Evolutionary conservation across 2,888 invertebrate genomes (phyloP).

Genomic region (Cabera pusaria): DNA sequence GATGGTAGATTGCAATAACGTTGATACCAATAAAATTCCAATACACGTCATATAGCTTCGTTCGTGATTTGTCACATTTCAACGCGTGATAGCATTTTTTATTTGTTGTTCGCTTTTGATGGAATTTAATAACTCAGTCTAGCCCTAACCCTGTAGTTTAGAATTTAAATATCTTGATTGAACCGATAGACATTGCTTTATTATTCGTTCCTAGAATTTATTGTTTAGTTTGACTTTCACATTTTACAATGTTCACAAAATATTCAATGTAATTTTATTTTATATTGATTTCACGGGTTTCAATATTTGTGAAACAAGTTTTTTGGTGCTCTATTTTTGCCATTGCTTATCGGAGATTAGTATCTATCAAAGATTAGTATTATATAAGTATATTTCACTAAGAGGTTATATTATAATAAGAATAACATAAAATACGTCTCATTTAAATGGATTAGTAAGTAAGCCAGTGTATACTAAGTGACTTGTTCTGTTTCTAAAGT

Average conservation of each 20-base stretch:
- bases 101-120: slow-evolving; percentile 31
- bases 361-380: too few relatives aligned
- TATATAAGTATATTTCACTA: too few relatives aligned
- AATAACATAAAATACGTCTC: too few relatives aligned
- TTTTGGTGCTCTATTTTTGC: too few relatives aligned
- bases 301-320: too few relatives aligned
- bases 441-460: too few relatives aligned
- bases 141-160: slow-evolving; percentile 24
- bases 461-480: too few relatives aligned
- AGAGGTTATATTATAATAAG: too few relatives aligned
- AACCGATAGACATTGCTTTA: slow-evolving; percentile 18
- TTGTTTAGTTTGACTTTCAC: slow-evolving; percentile 19
- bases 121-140: slow-evolving; percentile 31
- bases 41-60: slow-evolving; percentile 2
- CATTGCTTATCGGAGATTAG: too few relatives aligned
- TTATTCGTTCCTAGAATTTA: slow-evolving; percentile 10
- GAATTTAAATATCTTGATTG: slow-evolving; percentile 32
- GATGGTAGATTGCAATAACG: background rate
- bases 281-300: too few relatives aligned
- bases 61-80: slow-evolving; percentile 10
- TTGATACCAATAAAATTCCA: background rate
- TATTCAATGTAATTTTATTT: too few relatives aligned
- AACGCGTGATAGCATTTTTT: slow-evolving; percentile 12
- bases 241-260: slow-evolving; percentile 13
- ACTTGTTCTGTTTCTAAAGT: too few relatives aligned